Conservation (phyloP, 2,888 invertebrate species). For the Cerastis rubricosa region DNA sequence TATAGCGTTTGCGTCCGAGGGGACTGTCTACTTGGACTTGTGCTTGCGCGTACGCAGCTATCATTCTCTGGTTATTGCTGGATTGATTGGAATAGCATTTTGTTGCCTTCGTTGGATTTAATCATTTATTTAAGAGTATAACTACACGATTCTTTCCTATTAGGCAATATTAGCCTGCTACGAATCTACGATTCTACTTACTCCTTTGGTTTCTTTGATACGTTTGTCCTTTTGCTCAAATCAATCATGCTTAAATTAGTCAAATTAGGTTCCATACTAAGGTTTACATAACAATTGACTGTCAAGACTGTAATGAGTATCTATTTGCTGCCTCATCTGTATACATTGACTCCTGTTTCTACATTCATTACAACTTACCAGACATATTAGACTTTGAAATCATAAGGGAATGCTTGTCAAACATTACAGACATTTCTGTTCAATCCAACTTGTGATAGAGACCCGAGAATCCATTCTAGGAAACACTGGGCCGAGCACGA, state of each 20-base stretch:
- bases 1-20: constrained; percentile 62
- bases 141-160: not conserved
- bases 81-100: not conserved
- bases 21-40: constrained; percentile 49
- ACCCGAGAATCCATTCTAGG: not conserved
- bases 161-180: not conserved
- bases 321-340: constrained; percentile 23
- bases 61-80: constrained; percentile 17
- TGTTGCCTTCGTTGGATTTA: not conserved
- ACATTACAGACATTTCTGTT: constrained; percentile 27
- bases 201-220: not conserved
- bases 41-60: constrained; percentile 38
- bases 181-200: not conserved
- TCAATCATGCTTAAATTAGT: constrained; percentile 7
- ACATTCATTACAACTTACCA: constrained; percentile 40
- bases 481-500: not conserved
- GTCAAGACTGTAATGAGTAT: not conserved
- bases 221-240: not conserved
- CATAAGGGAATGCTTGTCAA: constrained; percentile 30
- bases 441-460: constrained; percentile 7
- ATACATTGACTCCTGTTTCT: constrained; percentile 20
- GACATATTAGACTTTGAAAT: constrained; percentile 42
- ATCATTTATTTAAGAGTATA: not conserved
- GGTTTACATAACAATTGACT: constrained; percentile 1
- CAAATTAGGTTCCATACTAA: not conserved